Evolutionary conservation across 2,888 invertebrate species (phyloP).

Genomic region (Dyspetes luteomarginatus): DNA sequence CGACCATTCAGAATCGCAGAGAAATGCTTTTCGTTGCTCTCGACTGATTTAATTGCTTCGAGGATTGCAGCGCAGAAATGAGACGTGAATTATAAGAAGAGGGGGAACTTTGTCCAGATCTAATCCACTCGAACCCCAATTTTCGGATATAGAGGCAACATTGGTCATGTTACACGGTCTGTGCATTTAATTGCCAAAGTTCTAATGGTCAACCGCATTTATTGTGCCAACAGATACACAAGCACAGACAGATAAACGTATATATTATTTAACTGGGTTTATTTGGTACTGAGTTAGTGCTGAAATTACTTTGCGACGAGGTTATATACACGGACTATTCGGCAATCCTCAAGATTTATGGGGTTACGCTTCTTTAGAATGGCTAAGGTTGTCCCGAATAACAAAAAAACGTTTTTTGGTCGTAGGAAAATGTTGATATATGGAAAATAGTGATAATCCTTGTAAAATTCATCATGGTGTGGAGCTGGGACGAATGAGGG

Average conservation of each 20-base stretch:
- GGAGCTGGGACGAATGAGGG: conserved; percentile 55
- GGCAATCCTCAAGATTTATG: conserved; percentile 1
- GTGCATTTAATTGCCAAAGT: conserved; percentile 55
- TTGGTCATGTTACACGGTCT: conserved; percentile 7
- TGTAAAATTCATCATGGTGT: conserved; percentile 74
- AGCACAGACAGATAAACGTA: background rate
- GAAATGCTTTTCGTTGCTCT: background rate
- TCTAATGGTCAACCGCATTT: conserved; percentile 40
- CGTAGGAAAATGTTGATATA: conserved; percentile 3
- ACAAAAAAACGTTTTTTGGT: too few relatives aligned
- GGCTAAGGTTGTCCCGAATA: background rate
- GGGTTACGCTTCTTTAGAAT: background rate
- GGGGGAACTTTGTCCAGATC: conserved; percentile 1
- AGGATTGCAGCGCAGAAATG: background rate
- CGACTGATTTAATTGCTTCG: background rate
- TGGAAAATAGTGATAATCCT: conserved; percentile 60
- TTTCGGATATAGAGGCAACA: background rate
- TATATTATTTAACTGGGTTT: conserved; percentile 35
- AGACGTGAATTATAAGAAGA: background rate
- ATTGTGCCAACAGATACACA: background rate
- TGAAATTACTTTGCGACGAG: conserved; percentile 52
- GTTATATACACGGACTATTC: background rate
- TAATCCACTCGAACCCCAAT: conserved; percentile 1
- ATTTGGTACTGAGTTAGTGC: conserved; percentile 34
- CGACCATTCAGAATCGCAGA: background rate